Conservation (phyloP, 1,140 invertebrate genomes). For the Drosophila pseudoananassae region DNA sequence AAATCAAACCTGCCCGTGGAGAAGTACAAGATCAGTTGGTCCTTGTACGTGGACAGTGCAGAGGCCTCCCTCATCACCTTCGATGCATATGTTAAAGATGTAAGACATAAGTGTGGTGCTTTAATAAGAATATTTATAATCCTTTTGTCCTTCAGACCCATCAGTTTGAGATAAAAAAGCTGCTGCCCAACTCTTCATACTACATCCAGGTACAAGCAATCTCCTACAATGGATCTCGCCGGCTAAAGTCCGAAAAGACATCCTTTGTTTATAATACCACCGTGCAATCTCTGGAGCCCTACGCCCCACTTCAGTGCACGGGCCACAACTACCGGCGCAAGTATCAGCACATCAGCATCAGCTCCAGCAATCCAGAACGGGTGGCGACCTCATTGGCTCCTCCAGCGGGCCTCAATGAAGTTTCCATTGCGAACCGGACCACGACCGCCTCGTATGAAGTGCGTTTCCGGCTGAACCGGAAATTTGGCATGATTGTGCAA, state of each 20-base stretch:
- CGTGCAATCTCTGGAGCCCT: conserved; percentile 42
- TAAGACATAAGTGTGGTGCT: conserved; percentile 44
- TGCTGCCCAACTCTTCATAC: conserved; percentile 88
- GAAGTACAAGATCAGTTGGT: conserved; percentile 84
- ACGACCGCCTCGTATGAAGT: conserved; percentile 58
- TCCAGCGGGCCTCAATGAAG: conserved; percentile 43
- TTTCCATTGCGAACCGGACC: conserved; percentile 19
- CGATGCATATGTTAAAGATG: conserved; percentile 78
- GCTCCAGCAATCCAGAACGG: conserved; percentile 17
- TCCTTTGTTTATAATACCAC: conserved; percentile 88
- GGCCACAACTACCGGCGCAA: conserved; percentile 37
- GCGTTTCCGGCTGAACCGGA: conserved; percentile 77
- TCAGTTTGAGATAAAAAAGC: conserved; percentile 85
- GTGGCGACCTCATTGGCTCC: conserved; percentile 33
- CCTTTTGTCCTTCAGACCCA: conserved; percentile 46
- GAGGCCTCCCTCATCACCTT: conserved; percentile 63
- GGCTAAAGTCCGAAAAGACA: conserved; percentile 88
- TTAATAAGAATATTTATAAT: not conserved
- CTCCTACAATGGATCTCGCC: conserved; percentile 87
- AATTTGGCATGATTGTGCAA: conserved; percentile 82
- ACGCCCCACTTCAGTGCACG: conserved; percentile 54
- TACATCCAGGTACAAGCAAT: conserved; percentile 90
- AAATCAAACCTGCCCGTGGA: conserved; percentile 87
- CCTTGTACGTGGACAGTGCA: conserved; percentile 64
- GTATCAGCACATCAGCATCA: conserved; percentile 51